Evolutionary conservation across 2,888 invertebrate species (phyloP).

Genomic region (Artemia sinica): DNA sequence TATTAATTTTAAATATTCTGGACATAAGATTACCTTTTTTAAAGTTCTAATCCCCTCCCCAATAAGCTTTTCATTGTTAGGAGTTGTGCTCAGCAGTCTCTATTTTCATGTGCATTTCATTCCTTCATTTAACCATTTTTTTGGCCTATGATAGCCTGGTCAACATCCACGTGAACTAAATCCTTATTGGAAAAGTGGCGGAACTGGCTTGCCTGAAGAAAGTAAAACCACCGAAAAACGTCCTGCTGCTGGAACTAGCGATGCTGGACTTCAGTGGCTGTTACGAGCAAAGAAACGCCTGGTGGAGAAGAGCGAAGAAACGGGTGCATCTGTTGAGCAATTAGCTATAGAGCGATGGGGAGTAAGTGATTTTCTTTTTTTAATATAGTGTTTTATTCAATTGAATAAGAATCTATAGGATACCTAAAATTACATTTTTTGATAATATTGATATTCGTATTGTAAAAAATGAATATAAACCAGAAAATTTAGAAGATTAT

Average conservation of each 20-base stretch:
- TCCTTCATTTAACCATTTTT: conserved; percentile 13
- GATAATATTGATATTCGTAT: no score
- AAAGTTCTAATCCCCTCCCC: no score
- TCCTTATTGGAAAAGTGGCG: conserved; percentile 81
- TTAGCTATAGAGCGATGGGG: conserved; percentile 3
- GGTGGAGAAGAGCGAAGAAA: not conserved
- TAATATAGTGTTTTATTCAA: not conserved
- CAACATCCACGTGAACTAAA: conserved; percentile 62
- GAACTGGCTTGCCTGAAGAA: conserved; percentile 53
- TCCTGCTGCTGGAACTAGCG: not conserved
- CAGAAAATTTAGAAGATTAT: no score
- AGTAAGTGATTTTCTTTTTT: not conserved
- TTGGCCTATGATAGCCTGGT: conserved; percentile 44
- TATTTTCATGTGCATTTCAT: not conserved
- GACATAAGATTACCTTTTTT: no score
- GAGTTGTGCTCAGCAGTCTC: no score
- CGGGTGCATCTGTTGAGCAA: not conserved
- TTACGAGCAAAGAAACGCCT: conserved; percentile 4
- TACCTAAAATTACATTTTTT: no score
- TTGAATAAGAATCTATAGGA: no score
- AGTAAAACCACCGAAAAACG: not conserved
- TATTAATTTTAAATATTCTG: no score
- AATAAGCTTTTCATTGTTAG: no score
- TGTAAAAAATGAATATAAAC: no score
- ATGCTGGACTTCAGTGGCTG: conserved; percentile 2